Evolutionary conservation across 2,888 invertebrate species (phyloP).

Genomic region (Tortrix viridana): DNA sequence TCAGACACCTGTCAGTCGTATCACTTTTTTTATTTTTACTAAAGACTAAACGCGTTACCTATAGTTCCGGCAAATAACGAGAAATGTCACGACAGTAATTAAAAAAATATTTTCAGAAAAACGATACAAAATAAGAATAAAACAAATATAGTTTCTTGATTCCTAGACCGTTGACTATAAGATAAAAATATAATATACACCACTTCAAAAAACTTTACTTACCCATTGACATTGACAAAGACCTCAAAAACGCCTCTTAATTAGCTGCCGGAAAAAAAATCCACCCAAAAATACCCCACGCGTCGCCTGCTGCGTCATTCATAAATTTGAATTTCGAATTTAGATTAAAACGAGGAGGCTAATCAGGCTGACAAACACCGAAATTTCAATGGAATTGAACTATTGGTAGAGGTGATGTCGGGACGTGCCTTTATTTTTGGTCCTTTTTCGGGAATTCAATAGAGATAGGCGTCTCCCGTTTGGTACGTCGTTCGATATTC

Average conservation of each 20-base stretch:
- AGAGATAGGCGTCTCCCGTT: conserved; percentile 78
- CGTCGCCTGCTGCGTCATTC: conserved; percentile 76
- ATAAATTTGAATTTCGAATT: conserved; percentile 58
- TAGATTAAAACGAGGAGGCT: conserved; percentile 58
- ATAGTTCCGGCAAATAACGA: too few species aligned
- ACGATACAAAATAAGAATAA: too few species aligned
- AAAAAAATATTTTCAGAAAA: too few species aligned
- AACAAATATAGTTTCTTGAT: too few species aligned
- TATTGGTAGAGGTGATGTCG: conserved; percentile 67
- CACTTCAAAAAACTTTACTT: too few species aligned
- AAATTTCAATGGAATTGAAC: conserved; percentile 73
- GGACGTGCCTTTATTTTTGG: conserved; percentile 70
- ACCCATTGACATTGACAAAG: conserved; percentile 11
- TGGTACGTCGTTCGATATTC: conserved; percentile 72
- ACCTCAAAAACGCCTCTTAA: conserved; percentile 34
- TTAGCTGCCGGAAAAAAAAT: conserved; percentile 47
- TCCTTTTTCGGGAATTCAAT: conserved; percentile 82
- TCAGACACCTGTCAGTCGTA: too few species aligned
- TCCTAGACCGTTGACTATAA: too few species aligned
- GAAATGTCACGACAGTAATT: too few species aligned
- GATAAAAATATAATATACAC: too few species aligned
- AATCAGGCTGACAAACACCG: conserved; percentile 82
- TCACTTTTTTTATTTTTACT: too few species aligned
- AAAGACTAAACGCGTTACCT: too few species aligned
- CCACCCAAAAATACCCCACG: conserved; percentile 55